Base-by-base conservation (phyloP, 2,113 vertebrate species). In the Labeo rohita region DNA sequence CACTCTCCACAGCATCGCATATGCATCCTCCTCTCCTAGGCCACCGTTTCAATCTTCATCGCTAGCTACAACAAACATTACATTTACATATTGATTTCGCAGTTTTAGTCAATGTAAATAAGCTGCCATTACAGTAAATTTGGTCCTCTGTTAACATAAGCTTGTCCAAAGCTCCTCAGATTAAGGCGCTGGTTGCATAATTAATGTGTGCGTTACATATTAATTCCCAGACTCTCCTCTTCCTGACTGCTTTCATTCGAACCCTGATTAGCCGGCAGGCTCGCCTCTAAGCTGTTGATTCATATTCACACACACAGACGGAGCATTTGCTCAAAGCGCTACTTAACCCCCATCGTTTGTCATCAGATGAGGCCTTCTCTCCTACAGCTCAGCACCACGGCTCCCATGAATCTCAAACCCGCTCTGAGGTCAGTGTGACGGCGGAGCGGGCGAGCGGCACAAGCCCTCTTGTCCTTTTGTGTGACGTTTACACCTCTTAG, bases 41-140 rank as follows among this genome's bases (percentile, higher is more conserved):
- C 90, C 92, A 92, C 94, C 93, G 92, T 95, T 94, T 93, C 95
- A 95, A 96, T 95, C 93, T 96, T 95, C 96, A 95, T 93, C 94
- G 95, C 97, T 98, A 99, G 97, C 97, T 97, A 98, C 97, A 98
- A 99, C 98, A 99, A 99, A 99, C 98, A 99, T 98, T 98, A 97
- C 97, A 98, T 99, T 99, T 99, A 98, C 98, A 99, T 99, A 98
- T 97, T 97, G 97, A 99, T 98, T 98, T 97, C 96, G 95, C 96
- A 97, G 97, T 99, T 99, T 99, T 97, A 98, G 97, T 99, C 97
- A 98, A 97, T 99, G 98, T 98, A 99, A 99, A 99, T 99, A 99
- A 97, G 97, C 96, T 95, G 97, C 98, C 98, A 99, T 99, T 98
- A 98, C 96, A 97, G 97, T 98, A 98, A 98, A 99, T 99, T 97